Conservation (phyloP, 2,888 invertebrate species). For the Nycteola revayana region DNA sequence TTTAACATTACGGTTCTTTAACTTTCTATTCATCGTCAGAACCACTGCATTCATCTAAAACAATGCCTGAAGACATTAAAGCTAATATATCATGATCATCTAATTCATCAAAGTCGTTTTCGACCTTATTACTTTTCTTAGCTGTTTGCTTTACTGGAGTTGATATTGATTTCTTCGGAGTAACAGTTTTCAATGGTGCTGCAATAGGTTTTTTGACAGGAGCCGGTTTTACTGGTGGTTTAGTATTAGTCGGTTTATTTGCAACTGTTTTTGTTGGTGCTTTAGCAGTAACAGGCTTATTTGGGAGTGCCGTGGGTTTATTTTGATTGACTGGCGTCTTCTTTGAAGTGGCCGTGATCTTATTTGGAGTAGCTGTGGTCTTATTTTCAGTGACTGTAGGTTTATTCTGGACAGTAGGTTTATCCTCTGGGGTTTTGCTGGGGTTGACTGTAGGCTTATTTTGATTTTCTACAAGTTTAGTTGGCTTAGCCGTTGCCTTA, state of each 20-base stretch:
- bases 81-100: conserved; percentile 62
- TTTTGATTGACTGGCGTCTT: not conserved
- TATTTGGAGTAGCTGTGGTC: not conserved
- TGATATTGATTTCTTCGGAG: not conserved
- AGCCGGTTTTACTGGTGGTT: conserved; percentile 2
- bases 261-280: not conserved
- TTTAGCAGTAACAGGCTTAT: no score
- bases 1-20: no score
- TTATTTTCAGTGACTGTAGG: not conserved
- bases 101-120: conserved; percentile 55
- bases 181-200: not conserved
- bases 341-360: not conserved
- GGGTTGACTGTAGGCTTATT: no score
- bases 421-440: not conserved
- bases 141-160: not conserved
- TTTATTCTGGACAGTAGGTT: not conserved
- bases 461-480: no score
- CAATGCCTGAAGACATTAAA: conserved; percentile 60
- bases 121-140: conserved; percentile 6
- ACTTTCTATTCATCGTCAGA: conserved; percentile 56
- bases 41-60: conserved; percentile 64
- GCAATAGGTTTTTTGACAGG: not conserved
- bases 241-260: not conserved
- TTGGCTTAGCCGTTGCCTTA: no score
- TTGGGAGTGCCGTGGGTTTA: not conserved